phyloP scores from a whole-genome alignment of 2,797 vertebrate genomes.

The Tiaroga cobitis region DNA sequence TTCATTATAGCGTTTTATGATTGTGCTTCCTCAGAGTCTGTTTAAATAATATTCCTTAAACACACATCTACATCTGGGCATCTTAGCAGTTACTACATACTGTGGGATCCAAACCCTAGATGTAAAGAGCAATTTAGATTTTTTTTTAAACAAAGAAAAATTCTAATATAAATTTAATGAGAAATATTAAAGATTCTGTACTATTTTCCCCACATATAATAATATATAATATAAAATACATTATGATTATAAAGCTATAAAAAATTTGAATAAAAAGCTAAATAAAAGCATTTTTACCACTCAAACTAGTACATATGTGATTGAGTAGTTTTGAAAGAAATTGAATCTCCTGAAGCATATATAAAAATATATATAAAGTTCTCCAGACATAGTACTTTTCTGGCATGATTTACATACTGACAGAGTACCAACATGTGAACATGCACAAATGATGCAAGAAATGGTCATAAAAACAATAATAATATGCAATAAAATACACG shows the following conservation, averaged over 20 bases:
- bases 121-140: too few relatives aligned
- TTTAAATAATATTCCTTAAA: slow-evolving; percentile 39
- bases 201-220: neutral
- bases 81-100: neutral
- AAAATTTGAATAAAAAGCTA: too few relatives aligned
- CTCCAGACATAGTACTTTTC: neutral
- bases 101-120: neutral
- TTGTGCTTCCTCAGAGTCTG: slow-evolving; percentile 13
- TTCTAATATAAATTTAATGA: neutral
- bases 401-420: neutral
- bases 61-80: neutral
- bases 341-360: neutral
- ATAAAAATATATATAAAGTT: neutral
- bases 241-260: neutral
- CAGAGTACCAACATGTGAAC: neutral
- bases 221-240: neutral
- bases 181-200: neutral
- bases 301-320: neutral
- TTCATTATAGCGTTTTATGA: slow-evolving; percentile 39
- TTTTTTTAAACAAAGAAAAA: neutral
- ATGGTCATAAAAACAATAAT: neutral
- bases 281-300: neutral
- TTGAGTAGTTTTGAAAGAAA: neutral
- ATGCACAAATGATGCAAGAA: neutral
- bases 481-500: neutral